Conservation (phyloP, 2,113 vertebrate genomes). For the Ictidomys tridecemlineatus region DNA sequence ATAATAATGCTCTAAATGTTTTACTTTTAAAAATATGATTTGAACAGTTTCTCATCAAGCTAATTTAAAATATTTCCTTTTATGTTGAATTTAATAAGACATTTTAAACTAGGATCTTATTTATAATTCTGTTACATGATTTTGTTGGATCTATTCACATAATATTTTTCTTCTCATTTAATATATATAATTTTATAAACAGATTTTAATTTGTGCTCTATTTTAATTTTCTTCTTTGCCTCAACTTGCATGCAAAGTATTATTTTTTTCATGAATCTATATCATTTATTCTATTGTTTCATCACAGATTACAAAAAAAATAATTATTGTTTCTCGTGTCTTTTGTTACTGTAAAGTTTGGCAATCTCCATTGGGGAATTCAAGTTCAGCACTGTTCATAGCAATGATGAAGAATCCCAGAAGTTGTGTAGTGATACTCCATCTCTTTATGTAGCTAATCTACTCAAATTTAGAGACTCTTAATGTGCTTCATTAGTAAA, state of each 20-base stretch:
- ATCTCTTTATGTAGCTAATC: no score
- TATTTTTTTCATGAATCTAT: background rate
- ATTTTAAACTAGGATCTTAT: background rate
- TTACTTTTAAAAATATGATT: background rate
- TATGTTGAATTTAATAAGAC: background rate
- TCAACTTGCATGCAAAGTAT: background rate
- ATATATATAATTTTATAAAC: background rate
- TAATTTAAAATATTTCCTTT: background rate
- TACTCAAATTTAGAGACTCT: background rate
- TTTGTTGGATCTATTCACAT: background rate
- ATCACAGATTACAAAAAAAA: background rate
- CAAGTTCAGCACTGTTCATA: background rate
- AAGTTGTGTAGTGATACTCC: no score
- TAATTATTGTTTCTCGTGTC: background rate
- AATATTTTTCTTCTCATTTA: background rate
- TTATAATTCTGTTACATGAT: background rate
- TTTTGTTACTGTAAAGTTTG: background rate
- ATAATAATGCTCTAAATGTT: background rate
- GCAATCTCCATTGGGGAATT: background rate
- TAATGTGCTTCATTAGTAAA: background rate
- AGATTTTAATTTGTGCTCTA: background rate
- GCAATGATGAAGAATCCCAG: no score
- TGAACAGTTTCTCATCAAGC: background rate
- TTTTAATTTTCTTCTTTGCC: background rate
- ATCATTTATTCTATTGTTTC: background rate